These are phyloP conservation scores for Eptesicus fuscus DNA, from an alignment of 2,113 vertebrate species.

Conservation along the genomic window DNA sequence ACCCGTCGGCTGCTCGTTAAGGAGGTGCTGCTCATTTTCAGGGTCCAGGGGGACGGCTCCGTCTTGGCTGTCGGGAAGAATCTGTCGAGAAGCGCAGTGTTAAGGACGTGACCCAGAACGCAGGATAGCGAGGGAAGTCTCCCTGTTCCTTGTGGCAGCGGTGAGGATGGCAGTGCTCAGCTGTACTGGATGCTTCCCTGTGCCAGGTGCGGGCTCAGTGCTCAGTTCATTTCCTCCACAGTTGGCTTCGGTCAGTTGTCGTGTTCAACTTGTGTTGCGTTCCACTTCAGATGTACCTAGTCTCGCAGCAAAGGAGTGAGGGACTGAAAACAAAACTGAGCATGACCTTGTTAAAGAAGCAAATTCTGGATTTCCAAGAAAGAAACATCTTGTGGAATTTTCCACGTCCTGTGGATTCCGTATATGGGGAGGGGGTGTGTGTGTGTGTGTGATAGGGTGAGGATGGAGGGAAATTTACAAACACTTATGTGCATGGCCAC, in stretches of 20 bases:
- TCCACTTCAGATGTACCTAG: neutral
- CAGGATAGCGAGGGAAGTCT: neutral
- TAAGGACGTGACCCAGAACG: conserved; percentile 50
- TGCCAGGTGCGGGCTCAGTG: neutral
- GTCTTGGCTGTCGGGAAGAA: conserved; percentile 48
- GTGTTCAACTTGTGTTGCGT: neutral
- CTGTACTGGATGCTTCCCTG: neutral
- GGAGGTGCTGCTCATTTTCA: conserved; percentile 62
- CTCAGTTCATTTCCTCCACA: neutral
- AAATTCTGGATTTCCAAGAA: neutral
- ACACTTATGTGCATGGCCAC: neutral
- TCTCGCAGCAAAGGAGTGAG: neutral
- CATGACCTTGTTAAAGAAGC: neutral
- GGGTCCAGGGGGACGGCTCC: neutral
- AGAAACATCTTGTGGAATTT: neutral
- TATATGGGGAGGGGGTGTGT: accelerated
- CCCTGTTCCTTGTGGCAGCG: neutral
- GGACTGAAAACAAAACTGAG: neutral
- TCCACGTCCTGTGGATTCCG: too few relatives aligned
- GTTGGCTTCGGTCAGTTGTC: neutral
- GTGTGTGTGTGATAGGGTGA: neutral
- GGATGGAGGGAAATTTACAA: neutral
- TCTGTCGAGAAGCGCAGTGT: conserved; percentile 32
- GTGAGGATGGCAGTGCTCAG: neutral
- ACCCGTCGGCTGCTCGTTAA: conserved; percentile 79